Evolutionary conservation across 1,140 invertebrate species (phyloP).

Genomic region (Apocrypta bakeri): DNA sequence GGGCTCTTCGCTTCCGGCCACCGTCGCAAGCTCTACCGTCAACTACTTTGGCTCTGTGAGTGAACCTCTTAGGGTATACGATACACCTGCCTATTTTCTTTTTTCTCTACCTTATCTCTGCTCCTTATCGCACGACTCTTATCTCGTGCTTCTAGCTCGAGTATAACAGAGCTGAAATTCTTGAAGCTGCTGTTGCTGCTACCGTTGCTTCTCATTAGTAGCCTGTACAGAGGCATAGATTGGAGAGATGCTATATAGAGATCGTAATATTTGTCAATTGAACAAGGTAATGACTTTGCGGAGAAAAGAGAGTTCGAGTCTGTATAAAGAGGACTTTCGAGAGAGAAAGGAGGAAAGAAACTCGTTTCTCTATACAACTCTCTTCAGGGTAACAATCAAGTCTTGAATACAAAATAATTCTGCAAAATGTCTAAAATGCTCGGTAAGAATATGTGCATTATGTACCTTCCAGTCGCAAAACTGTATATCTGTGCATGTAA

Average conservation of each 20-base stretch:
- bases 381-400: too few species aligned
- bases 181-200: neutral
- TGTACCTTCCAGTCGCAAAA: neutral
- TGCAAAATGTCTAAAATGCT: neutral
- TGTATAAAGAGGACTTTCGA: too few species aligned
- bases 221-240: neutral
- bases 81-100: neutral
- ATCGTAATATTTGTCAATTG: too few species aligned
- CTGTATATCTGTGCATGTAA: neutral
- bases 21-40: conserved; percentile 77
- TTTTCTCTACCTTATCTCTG: neutral
- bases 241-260: too few species aligned
- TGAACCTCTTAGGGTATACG: conserved; percentile 30
- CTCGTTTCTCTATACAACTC: too few species aligned
- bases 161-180: neutral
- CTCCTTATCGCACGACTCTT: conserved; percentile 17
- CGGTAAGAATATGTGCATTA: neutral
- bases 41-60: conserved; percentile 80
- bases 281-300: too few species aligned
- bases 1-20: conserved; percentile 77
- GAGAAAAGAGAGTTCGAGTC: too few species aligned
- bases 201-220: neutral
- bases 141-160: neutral
- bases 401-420: neutral
- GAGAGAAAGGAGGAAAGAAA: too few species aligned